Conservation (phyloP, 2,797 vertebrate species). For the Pseudomugil tenellus region DNA sequence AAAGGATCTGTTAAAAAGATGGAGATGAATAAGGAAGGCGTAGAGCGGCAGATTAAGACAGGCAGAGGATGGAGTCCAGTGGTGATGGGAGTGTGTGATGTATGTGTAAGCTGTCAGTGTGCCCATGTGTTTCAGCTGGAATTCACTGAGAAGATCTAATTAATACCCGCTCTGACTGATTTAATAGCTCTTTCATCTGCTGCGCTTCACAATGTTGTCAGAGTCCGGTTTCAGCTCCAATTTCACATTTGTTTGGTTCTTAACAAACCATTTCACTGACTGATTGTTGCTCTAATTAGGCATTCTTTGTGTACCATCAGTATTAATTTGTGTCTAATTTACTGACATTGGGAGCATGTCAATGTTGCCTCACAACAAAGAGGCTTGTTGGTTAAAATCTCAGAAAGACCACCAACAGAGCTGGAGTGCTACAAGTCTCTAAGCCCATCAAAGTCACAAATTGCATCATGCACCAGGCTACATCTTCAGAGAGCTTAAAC, state of each 20-base stretch:
- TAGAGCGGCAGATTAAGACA: conserved; percentile 40
- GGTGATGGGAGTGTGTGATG: conserved; percentile 18
- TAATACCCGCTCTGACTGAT: conserved; percentile 12
- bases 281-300: neutral
- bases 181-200: conserved; percentile 34
- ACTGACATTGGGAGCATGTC: neutral
- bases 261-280: neutral
- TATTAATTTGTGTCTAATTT: neutral
- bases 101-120: conserved; percentile 8
- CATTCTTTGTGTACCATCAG: neutral
- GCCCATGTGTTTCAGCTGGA: conserved; percentile 8
- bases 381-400: neutral
- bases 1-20: conserved; percentile 31
- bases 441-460: neutral
- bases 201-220: conserved; percentile 21
- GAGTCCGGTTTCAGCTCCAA: neutral
- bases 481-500: neutral
- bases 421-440: neutral
- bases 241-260: neutral
- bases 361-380: neutral
- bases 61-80: conserved; percentile 12
- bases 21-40: conserved; percentile 31
- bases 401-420: neutral
- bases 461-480: neutral
- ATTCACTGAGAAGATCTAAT: conserved; percentile 35